Evolutionary conservation across 2,113 vertebrate species (phyloP).

Genomic region (Grantiella picta): DNA sequence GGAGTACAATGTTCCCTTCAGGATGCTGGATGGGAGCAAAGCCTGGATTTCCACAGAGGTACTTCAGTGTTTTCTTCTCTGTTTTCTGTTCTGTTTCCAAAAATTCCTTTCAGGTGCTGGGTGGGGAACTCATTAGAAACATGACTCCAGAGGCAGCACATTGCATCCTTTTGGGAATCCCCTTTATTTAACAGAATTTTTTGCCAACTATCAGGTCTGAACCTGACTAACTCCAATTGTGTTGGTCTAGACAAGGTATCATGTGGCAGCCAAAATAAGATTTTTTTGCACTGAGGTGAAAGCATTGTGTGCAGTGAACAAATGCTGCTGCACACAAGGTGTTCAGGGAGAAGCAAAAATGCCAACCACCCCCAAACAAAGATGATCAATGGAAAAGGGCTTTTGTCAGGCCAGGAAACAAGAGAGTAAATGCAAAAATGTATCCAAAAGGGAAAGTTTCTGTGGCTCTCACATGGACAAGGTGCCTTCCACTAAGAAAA

Average conservation of each 20-base stretch:
- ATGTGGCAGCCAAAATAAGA: not conserved
- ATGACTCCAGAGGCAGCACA: not conserved
- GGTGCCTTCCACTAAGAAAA: not conserved
- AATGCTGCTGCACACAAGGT: not conserved
- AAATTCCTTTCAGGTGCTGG: not conserved
- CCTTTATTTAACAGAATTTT: not conserved
- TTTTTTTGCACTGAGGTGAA: not conserved
- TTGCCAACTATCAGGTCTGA: not conserved
- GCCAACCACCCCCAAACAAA: too few relatives aligned
- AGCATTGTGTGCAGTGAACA: not conserved
- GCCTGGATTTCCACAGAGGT: not conserved
- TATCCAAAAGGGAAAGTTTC: not conserved
- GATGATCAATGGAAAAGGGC: not conserved
- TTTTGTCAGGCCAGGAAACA: not conserved
- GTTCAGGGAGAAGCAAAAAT: not conserved
- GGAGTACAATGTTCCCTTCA: not conserved
- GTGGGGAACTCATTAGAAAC: not conserved
- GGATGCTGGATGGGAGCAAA: not conserved
- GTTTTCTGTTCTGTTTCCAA: not conserved
- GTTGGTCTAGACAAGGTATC: not conserved
- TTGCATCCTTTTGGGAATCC: not conserved
- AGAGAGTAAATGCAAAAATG: not conserved
- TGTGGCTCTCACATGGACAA: fast-evolving
- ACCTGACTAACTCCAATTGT: not conserved
- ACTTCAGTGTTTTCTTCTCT: not conserved